A percentile compares a stretch with the other conserved stretches of the same genome.
phyloP scores from a whole-genome alignment of 2,113 vertebrate genomes.

The Pachypanchax playfairii region DNA sequence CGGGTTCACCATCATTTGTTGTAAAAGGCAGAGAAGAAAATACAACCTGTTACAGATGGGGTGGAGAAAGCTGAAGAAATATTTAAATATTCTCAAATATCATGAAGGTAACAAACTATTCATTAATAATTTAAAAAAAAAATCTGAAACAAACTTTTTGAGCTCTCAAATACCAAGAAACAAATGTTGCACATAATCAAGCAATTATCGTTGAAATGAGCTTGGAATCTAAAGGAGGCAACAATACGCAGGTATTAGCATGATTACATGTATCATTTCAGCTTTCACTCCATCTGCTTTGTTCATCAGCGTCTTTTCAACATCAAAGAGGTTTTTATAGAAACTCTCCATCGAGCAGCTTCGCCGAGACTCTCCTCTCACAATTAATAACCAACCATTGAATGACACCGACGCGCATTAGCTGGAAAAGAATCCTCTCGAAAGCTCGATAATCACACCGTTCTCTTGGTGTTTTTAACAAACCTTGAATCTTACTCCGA shows the following conservation, averaged over 20 bases:
- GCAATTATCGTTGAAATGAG: not conserved
- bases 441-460: not conserved
- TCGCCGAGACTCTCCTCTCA: conserved; percentile 11
- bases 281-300: conserved; percentile 5
- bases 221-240: conserved; percentile 2
- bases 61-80: too few species aligned
- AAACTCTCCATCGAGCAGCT: conserved; percentile 24
- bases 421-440: conserved; percentile 4
- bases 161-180: not conserved
- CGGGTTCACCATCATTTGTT: too few species aligned
- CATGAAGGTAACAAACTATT: not conserved
- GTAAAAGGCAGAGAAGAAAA: too few species aligned
- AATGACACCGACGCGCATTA: conserved; percentile 1
- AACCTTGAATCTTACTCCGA: not conserved
- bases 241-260: not conserved
- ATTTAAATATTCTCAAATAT: not conserved
- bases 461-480: not conserved
- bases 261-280: not conserved
- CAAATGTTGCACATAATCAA: conserved; percentile 1
- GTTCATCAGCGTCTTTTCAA: conserved; percentile 12
- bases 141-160: not conserved
- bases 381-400: conserved; percentile 5
- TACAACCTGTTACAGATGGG: too few species aligned
- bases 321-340: conserved; percentile 18
- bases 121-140: not conserved